Percentiles rank a stretch among this genome's conserved stretches.
phyloP scores from a whole-genome alignment of 1,140 invertebrate species.

The Drosophila nikananu region DNA sequence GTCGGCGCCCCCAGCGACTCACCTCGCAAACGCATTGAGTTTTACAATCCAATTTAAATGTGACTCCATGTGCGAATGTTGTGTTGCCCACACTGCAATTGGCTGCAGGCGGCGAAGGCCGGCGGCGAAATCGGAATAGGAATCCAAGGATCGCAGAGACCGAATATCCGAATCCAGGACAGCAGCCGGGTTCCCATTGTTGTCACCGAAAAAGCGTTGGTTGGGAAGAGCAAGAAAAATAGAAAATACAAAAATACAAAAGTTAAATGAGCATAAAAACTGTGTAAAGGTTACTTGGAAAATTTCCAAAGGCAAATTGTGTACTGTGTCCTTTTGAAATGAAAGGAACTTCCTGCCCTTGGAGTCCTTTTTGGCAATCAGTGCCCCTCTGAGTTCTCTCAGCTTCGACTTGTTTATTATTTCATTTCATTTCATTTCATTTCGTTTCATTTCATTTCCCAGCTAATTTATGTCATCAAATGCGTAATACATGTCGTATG shows the following conservation, averaged over 20 bases:
- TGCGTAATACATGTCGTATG: conserved; percentile 49
- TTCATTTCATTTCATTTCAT: conserved; percentile 23
- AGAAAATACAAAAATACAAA: conserved; percentile 46
- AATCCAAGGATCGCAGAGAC: conserved; percentile 30
- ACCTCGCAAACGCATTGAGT: conserved; percentile 90
- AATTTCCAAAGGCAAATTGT: conserved; percentile 3
- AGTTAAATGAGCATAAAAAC: conserved; percentile 55
- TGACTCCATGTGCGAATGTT: conserved; percentile 88
- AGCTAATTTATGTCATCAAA: conserved; percentile 60
- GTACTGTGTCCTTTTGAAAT: conserved; percentile 1
- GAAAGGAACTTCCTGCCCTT: conserved; percentile 3
- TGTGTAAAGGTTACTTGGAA: not conserved
- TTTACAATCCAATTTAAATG: conserved; percentile 89
- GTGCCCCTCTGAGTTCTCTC: not conserved
- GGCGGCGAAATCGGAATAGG: conserved; percentile 9
- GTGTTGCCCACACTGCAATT: conserved; percentile 87
- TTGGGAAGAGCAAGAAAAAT: conserved; percentile 1
- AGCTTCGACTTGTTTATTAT: conserved; percentile 21
- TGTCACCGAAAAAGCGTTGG: conserved; percentile 25
- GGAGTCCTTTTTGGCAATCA: not conserved
- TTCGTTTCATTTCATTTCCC: conserved; percentile 25
- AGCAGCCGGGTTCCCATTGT: conserved; percentile 46
- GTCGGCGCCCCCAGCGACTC: conserved; percentile 57
- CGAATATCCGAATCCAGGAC: conserved; percentile 20
- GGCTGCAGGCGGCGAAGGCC: conserved; percentile 61